Base-by-base conservation (phyloP, 2,113 vertebrate genomes). In the Planiliza haematocheilus region DNA sequence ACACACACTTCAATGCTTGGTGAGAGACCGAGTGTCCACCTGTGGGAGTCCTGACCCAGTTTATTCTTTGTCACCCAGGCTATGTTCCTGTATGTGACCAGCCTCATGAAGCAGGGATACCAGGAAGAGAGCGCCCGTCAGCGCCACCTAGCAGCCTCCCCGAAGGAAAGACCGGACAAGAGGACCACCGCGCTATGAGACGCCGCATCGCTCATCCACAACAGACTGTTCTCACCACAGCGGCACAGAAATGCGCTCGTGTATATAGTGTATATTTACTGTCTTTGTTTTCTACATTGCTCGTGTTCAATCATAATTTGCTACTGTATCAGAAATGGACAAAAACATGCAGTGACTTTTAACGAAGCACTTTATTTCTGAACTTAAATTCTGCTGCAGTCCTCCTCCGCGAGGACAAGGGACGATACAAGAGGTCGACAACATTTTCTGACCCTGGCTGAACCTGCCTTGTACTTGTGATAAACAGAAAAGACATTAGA, bases 11-110 rank as follows among this genome's bases (percentile, higher is more conserved):
- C 2, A 46, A 42, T 24, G 34, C 41, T 13, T 57, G 8, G 10
- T 43, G 24, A 30, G 5, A 30, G 24, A 30, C 3, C 5, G 24
- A 30, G 24, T 30, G 5, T 30, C 10, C 24, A 16, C 3, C 10
- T 14, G 4, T 10, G 2, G 2, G 5, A 16, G 10, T 18, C 16
- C 4, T 70, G 21, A 51, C 13, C 11, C 30, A 17, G 18, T 42
- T n/a, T 50, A 13, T 17, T 46, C 39, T 77, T 36, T 83, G 16
- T 59, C 20, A 41, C 60, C 12, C 83, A 95, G 94, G 85, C 88
- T 1, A 57, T 94, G 88, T 95, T 95, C 86, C 87, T 78, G 81
- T 94, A 91, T 7, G 67, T 94, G 49, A 92, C 90, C n/a, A 17
- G 63, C 12, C 84, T 93, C 2, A 95, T 95, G 94, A 91, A 59